Evolutionary conservation across 30 jellyfish, hydroid and myxozoan species (phyloP).

Genomic region (Sanderia malayensis): DNA sequence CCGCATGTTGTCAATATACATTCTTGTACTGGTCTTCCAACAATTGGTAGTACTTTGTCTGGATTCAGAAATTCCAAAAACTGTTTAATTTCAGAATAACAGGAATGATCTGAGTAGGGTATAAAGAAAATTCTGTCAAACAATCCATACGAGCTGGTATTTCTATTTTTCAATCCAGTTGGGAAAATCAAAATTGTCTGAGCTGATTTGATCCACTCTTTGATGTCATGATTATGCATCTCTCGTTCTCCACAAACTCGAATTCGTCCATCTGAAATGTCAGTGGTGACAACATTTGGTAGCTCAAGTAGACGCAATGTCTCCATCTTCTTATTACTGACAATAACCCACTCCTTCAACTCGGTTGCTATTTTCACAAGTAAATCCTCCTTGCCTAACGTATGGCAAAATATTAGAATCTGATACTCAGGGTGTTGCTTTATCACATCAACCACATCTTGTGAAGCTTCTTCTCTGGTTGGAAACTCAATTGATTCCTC

Average conservation of each 20-base stretch:
- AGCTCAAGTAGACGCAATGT: constrained; percentile 8
- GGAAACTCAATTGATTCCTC: constrained; percentile 31
- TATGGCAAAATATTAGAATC: constrained; percentile 15
- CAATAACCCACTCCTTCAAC: constrained; percentile 38
- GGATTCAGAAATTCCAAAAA: constrained; percentile 36
- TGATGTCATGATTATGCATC: background rate
- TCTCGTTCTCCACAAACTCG: constrained; percentile 18
- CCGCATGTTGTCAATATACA: too few species aligned
- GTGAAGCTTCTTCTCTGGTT: constrained; percentile 32
- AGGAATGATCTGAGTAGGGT: constrained; percentile 65
- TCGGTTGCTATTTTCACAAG: constrained; percentile 34
- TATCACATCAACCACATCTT: constrained; percentile 10
- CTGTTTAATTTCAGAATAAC: constrained; percentile 11
- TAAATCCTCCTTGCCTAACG: constrained; percentile 50
- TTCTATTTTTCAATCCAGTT: constrained; percentile 27
- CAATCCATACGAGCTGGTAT: constrained; percentile 9
- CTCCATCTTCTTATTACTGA: constrained; percentile 15
- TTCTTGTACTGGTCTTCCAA: too few species aligned
- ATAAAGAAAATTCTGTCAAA: constrained; percentile 25
- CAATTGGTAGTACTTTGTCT: constrained; percentile 28
- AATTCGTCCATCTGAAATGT: constrained; percentile 5
- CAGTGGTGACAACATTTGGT: constrained; percentile 31
- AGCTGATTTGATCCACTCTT: constrained; percentile 5
- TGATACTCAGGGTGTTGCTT: constrained; percentile 33
- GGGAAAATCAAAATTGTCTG: constrained; percentile 55